A percentile compares a stretch with the other conserved stretches of the same genome.
These are phyloP conservation scores for Morone chrysops DNA, from an alignment of 2,113 vertebrate species.

Conservation along the genomic window DNA sequence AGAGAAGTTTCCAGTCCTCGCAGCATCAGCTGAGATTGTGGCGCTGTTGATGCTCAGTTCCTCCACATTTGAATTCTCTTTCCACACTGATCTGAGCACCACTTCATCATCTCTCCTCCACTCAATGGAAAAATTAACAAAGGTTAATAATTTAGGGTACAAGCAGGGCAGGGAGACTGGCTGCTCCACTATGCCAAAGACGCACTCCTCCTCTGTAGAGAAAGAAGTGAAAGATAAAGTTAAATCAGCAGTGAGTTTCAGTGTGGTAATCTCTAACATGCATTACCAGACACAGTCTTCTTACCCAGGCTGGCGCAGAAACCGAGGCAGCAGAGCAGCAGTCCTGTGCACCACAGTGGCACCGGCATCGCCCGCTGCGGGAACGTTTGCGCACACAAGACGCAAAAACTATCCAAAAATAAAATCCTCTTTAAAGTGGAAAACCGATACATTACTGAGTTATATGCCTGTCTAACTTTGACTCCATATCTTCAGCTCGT, in stretches of 20 bases:
- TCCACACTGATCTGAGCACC: constrained; percentile 63
- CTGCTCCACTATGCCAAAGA: constrained; percentile 60
- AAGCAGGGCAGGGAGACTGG: constrained; percentile 70
- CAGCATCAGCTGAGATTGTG: constrained; percentile 40
- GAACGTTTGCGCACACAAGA: neutral
- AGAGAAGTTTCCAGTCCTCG: constrained; percentile 68
- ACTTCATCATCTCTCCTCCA: constrained; percentile 68
- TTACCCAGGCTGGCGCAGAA: constrained; percentile 62
- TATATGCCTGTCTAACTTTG: neutral
- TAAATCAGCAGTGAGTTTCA: neutral
- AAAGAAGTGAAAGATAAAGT: neutral
- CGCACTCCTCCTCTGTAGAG: constrained; percentile 61
- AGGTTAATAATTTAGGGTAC: constrained; percentile 18
- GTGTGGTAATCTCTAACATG: neutral
- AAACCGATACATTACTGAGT: neutral
- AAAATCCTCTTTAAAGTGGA: neutral
- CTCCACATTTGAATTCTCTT: constrained; percentile 1
- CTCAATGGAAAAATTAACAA: constrained; percentile 61
- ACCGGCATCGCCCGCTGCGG: constrained; percentile 24
- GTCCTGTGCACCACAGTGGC: constrained; percentile 56
- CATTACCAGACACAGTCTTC: neutral
- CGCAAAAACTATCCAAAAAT: neutral
- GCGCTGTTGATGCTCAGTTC: constrained; percentile 32
- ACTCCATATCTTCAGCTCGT: constrained; percentile 1
- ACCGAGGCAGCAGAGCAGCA: constrained; percentile 56